Base-by-base conservation (phyloP, 2,797 vertebrate genomes). In the Lemur catta region DNA sequence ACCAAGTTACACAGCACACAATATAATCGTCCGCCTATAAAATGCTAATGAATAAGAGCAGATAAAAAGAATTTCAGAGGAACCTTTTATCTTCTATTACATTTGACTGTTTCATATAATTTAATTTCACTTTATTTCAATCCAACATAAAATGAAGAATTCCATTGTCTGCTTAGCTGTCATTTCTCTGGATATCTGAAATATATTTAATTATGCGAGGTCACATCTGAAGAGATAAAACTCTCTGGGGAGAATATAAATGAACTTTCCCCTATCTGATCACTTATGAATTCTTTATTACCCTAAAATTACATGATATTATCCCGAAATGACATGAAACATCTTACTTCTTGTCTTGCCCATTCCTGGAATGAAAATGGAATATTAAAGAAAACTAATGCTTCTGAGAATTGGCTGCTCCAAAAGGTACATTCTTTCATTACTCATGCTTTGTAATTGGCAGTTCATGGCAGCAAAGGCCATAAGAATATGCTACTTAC, bases 251-350 rank as follows among this genome's bases (percentile, higher is more conserved):
- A 98, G 98, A 98, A 98, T 97, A 97, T 98, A 99, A 99, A 99
- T 98, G 98, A 99, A 99, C 98, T 98, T 98, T 98, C 98, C 97
- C 91, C 96, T 98, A 98, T 98, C 93, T 89, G 98, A 99, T 98
- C 98, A 98, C 97, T 99, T 98, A 98, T 98, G 98, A 98, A 99
- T 99, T 98, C 98, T 99, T 98, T 98, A 99, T 98, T 98, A 98
- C 98, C 96, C 97, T 96, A 57, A 98, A 98, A 99, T 98, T 98
- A 98, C 98, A 98, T 63, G 97, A 98, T 98, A 98, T 98, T 98
- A 99, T 98, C 98, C 98, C 98, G 98, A 98, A 98, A 98, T 99
- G 98, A 99, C 98, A 98, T 95, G 98, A 97, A 98, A 98, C 95
- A 97, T 98, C 98, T 98, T 98, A 99, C 94, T 98, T 98, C 97